Evolutionary conservation across 2,113 vertebrate genomes (phyloP).

Genomic region (Dromiciops gliroides): DNA sequence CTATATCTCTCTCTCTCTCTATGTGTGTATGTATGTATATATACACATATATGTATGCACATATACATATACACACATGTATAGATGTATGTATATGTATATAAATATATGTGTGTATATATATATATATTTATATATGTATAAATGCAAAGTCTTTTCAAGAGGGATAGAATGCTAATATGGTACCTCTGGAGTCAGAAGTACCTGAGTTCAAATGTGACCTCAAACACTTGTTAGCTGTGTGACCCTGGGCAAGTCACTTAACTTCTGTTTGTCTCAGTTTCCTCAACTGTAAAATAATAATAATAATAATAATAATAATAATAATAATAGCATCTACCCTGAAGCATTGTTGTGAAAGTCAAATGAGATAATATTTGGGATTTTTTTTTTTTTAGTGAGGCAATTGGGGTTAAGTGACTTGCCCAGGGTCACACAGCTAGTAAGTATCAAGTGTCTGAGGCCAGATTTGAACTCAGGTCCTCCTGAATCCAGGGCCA

Average conservation of each 20-base stretch:
- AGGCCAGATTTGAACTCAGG: too few species aligned
- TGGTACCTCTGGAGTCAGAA: background rate
- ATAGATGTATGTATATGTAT: background rate
- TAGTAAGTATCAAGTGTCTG: too few species aligned
- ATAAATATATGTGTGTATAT: background rate
- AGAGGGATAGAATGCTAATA: background rate
- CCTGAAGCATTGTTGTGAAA: background rate
- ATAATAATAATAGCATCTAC: background rate
- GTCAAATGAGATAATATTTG: background rate
- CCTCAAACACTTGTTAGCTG: background rate
- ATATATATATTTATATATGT: background rate
- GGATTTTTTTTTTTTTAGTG: too few species aligned
- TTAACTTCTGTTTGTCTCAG: background rate
- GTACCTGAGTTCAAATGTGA: background rate
- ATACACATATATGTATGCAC: too few species aligned
- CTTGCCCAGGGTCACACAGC: too few species aligned
- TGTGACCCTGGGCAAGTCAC: background rate
- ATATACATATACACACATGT: background rate
- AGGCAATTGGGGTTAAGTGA: too few species aligned
- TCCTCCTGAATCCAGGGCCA: too few species aligned
- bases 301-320: background rate
- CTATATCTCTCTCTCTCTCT: too few species aligned
- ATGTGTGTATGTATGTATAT: too few species aligned
- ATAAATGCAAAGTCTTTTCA: background rate
- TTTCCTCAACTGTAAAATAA: background rate